Conservation (phyloP, 2,797 vertebrate genomes). For the Acanthiza pusilla region DNA sequence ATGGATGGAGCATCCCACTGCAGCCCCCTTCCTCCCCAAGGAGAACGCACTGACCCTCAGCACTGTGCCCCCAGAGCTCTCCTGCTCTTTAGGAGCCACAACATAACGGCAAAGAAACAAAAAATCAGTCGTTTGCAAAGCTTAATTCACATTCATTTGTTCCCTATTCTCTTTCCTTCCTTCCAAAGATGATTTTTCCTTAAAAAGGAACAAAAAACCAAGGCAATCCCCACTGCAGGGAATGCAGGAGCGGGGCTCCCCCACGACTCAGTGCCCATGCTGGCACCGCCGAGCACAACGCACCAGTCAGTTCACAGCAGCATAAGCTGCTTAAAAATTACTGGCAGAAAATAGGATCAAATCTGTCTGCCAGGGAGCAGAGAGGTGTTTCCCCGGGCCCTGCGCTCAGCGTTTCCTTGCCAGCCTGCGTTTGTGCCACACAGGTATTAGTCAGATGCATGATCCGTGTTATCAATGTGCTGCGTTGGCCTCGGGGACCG, state of each 20-base stretch:
- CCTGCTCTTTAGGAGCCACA: neutral
- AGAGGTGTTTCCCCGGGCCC: conserved; percentile 15
- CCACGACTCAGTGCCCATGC: neutral
- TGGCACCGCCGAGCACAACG: neutral
- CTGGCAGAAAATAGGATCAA: neutral
- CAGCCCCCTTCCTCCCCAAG: neutral
- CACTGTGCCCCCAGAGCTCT: neutral
- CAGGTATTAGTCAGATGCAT: neutral
- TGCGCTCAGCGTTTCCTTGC: neutral
- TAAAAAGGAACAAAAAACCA: neutral
- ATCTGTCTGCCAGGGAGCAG: neutral
- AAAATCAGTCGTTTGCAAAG: neutral
- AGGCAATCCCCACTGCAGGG: neutral
- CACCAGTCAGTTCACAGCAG: neutral
- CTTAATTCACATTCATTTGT: neutral
- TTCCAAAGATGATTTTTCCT: neutral
- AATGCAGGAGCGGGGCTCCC: neutral
- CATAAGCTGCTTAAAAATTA: conserved; percentile 17
- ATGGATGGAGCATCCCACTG: neutral
- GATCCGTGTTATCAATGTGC: neutral
- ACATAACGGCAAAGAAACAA: neutral
- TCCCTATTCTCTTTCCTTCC: neutral
- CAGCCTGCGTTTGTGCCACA: neutral
- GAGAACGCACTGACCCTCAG: neutral
- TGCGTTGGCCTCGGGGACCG: neutral